A percentile compares a stretch with the other conserved stretches of the same genome.
These are phyloP conservation scores for Phlogophora meticulosa DNA, from an alignment of 2,888 invertebrate species.

Conservation along the genomic window DNA sequence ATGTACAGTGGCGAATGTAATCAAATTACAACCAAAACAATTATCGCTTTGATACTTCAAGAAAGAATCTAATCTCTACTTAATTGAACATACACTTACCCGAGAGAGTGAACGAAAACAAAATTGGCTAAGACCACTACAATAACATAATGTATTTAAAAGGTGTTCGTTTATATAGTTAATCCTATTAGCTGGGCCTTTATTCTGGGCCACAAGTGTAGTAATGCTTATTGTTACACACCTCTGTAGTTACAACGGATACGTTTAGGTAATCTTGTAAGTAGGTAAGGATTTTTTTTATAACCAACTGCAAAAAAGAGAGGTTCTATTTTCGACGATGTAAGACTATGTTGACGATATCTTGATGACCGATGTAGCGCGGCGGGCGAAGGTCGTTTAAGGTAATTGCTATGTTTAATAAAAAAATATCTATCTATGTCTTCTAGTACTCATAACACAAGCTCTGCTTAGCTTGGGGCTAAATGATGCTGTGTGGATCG, in stretches of 20 bases:
- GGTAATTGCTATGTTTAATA: too few species aligned
- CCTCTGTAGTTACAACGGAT: not conserved
- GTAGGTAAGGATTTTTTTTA: not conserved
- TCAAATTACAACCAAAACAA: conserved; percentile 24
- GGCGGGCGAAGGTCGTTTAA: too few species aligned
- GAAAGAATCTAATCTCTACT: conserved; percentile 9
- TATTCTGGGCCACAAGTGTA: conserved; percentile 32
- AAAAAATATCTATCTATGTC: too few species aligned
- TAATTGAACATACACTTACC: conserved; percentile 28
- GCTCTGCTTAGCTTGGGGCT: too few species aligned
- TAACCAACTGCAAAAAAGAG: too few species aligned
- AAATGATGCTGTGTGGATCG: too few species aligned
- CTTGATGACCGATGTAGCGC: too few species aligned
- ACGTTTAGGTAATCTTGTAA: conserved; percentile 10
- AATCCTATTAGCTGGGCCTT: conserved; percentile 40
- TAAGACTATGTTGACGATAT: too few species aligned
- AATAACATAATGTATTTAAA: conserved; percentile 50
- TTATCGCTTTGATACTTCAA: conserved; percentile 17
- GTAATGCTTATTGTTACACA: conserved; percentile 32
- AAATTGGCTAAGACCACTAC: conserved; percentile 30
- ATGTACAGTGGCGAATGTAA: too few species aligned
- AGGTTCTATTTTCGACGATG: too few species aligned
- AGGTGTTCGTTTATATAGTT: conserved; percentile 26
- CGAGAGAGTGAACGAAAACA: conserved; percentile 26
- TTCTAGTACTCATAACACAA: too few species aligned